These are phyloP conservation scores for Teleopsis dalmanni DNA, from an alignment of 1,140 invertebrate genomes.

Conservation along the genomic window DNA sequence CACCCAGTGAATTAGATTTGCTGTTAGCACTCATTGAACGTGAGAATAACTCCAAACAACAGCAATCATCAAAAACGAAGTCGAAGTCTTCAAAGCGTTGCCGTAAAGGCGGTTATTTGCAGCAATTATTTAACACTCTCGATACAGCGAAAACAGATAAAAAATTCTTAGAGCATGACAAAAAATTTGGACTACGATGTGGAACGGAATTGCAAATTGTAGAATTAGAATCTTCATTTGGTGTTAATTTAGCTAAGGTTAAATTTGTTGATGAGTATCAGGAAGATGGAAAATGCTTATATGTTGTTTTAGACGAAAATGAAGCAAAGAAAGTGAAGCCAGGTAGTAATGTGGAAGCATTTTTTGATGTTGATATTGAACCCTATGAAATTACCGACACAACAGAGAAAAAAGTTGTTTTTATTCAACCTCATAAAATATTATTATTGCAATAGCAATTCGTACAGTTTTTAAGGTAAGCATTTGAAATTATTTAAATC, in stretches of 20 bases:
- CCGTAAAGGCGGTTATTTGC: slow-evolving; percentile 3
- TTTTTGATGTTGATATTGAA: background rate
- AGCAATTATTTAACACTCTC: slow-evolving; percentile 1
- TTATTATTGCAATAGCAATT: background rate
- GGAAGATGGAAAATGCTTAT: background rate
- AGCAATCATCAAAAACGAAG: background rate
- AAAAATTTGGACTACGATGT: slow-evolving; percentile 1
- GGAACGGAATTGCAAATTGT: background rate
- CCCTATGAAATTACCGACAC: background rate
- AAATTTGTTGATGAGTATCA: background rate
- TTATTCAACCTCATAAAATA: slow-evolving; percentile 11
- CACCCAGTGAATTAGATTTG: slow-evolving; percentile 9
- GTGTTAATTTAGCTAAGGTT: slow-evolving; percentile 3
- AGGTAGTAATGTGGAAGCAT: slow-evolving; percentile 7
- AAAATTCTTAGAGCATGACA: slow-evolving; percentile 6
- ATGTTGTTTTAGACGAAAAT: slow-evolving; percentile 1
- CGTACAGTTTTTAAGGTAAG: too few species aligned
- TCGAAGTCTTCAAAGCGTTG: background rate
- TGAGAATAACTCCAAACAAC: background rate
- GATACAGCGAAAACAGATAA: background rate
- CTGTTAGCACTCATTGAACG: slow-evolving; percentile 10
- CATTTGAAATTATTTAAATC: too few species aligned
- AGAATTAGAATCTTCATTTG: background rate
- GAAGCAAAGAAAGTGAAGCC: background rate
- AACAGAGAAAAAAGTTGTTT: background rate